Evolutionary conservation across 2,888 invertebrate genomes (phyloP).

Genomic region (Eudemis profundana): DNA sequence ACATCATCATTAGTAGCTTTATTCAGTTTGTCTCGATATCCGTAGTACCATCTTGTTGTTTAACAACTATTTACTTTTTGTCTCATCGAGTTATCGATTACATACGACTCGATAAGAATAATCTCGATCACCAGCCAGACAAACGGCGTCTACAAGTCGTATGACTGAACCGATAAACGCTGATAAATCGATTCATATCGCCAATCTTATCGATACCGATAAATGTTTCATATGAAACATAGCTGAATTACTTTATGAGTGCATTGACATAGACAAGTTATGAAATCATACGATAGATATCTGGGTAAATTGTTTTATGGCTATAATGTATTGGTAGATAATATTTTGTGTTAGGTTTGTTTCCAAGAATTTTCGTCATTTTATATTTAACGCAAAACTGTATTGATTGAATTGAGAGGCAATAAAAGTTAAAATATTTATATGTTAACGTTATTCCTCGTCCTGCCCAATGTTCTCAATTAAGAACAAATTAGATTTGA

Average conservation of each 20-base stretch:
- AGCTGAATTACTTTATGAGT: conserved; percentile 40
- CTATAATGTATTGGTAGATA: not conserved
- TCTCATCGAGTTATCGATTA: conserved; percentile 4
- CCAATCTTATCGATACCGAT: conserved; percentile 55
- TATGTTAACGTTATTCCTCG: too few relatives aligned
- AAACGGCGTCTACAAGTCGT: conserved; percentile 67
- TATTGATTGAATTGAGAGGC: too few relatives aligned
- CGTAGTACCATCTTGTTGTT: not conserved
- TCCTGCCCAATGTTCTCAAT: too few relatives aligned
- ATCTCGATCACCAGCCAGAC: conserved; percentile 46
- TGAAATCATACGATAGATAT: conserved; percentile 40
- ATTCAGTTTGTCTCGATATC: not conserved
- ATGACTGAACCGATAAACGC: conserved; percentile 61
- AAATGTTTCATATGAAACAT: conserved; percentile 49
- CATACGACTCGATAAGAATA: conserved; percentile 23
- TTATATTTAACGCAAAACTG: too few relatives aligned
- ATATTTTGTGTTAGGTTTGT: conserved; percentile 17
- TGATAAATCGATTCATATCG: conserved; percentile 50
- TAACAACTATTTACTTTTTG: conserved; percentile 8
- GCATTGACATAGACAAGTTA: conserved; percentile 41
- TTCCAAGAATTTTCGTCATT: too few relatives aligned
- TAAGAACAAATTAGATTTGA: too few relatives aligned
- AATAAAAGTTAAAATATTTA: too few relatives aligned
- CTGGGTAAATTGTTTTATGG: conserved; percentile 33
- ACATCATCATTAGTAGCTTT: not conserved